Evolutionary conservation across 2,113 vertebrate species (phyloP).

Genomic region (Catharus minimus): DNA sequence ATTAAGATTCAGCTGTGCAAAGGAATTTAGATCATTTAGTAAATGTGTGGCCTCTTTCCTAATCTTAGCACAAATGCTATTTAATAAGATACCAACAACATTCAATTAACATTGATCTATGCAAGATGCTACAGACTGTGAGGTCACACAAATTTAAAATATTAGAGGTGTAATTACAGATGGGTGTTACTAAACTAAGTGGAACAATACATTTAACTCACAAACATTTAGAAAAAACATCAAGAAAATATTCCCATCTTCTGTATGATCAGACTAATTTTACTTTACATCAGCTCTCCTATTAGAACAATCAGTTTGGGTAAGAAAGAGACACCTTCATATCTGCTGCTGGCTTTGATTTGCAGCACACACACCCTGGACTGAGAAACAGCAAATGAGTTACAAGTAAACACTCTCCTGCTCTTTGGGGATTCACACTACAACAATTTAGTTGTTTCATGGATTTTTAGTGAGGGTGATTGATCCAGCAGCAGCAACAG

Average conservation of each 20-base stretch:
- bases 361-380: neutral
- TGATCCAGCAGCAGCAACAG: neutral
- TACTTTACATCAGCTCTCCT: neutral
- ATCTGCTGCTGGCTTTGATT: neutral
- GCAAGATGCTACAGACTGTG: constrained; percentile 7
- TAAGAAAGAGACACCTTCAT: neutral
- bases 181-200: neutral
- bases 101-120: constrained; percentile 44
- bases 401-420: neutral
- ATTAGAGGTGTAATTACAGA: constrained; percentile 21
- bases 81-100: constrained; percentile 23
- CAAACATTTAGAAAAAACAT: neutral
- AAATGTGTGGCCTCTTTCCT: neutral
- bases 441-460: neutral
- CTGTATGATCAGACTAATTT: neutral
- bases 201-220: neutral
- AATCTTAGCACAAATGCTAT: neutral
- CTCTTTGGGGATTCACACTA: neutral
- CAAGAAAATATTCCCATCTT: neutral
- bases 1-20: neutral
- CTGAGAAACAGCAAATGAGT: neutral
- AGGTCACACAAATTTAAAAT: constrained; percentile 9
- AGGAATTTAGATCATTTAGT: neutral
- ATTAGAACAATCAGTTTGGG: neutral
- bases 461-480: constrained; percentile 4